Evolutionary conservation across 2,113 vertebrate genomes (phyloP).

Genomic region (Gnathonemus echidnorhynchus): DNA sequence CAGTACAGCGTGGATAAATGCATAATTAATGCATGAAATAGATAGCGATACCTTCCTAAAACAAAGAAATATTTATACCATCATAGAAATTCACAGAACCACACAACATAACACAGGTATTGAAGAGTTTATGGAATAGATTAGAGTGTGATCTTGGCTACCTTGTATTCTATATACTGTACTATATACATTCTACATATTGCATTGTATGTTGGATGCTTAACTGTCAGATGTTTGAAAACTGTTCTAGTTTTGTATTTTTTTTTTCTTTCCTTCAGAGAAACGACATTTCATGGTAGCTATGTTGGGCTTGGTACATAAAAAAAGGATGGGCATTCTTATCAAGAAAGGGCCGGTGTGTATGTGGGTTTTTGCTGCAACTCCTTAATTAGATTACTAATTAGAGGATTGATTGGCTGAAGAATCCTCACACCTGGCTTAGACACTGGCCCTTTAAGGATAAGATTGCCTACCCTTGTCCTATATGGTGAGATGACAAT

Average conservation of each 20-base stretch:
- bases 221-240: background rate
- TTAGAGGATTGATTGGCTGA: background rate
- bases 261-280: background rate
- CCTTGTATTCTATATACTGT: background rate
- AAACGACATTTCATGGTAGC: background rate
- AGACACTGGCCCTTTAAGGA: background rate
- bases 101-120: background rate
- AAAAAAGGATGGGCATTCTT: background rate
- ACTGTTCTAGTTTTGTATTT: background rate
- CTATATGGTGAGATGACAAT: background rate
- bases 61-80: background rate
- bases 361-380: background rate
- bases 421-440: background rate
- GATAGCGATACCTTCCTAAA: background rate
- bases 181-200: background rate
- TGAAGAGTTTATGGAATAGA: background rate
- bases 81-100: background rate
- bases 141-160: background rate
- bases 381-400: background rate
- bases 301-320: background rate
- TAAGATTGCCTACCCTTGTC: background rate
- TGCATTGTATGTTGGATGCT: background rate
- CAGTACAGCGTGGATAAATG: background rate
- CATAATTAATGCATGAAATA: background rate
- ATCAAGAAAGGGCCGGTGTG: background rate